Conservation (phyloP, 2,113 vertebrate species). For the Leucopternis melanops region DNA sequence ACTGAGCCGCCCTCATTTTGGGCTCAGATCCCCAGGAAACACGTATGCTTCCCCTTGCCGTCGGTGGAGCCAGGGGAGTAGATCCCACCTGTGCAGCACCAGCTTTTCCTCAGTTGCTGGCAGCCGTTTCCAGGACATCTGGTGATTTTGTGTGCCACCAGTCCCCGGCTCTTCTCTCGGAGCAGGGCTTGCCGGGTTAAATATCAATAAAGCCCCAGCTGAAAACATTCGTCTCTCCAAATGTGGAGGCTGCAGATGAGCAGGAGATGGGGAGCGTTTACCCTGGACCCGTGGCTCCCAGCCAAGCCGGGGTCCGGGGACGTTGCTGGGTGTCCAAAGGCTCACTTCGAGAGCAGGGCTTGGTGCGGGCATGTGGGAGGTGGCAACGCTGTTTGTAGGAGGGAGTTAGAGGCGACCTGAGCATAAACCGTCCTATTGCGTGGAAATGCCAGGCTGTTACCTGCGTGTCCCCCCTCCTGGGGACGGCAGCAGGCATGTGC, state of each 20-base stretch:
- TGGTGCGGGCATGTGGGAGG: not conserved
- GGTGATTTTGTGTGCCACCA: not conserved
- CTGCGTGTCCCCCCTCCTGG: not conserved
- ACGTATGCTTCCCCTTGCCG: not conserved
- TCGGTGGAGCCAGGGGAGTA: not conserved
- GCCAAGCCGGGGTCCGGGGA: not conserved
- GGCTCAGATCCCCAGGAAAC: not conserved
- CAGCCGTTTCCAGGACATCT: not conserved
- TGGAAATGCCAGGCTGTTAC: not conserved
- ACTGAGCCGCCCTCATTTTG: fast-evolving
- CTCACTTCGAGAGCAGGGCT: no score
- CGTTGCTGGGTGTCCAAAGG: not conserved
- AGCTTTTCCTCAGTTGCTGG: not conserved
- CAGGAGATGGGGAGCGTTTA: not conserved
- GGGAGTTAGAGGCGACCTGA: not conserved
- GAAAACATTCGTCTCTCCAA: not conserved
- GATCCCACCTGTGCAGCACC: not conserved
- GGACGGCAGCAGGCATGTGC: fast-evolving
- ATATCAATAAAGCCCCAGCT: not conserved
- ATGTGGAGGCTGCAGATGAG: not conserved
- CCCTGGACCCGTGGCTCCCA: not conserved
- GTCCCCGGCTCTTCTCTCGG: not conserved
- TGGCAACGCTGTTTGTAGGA: not conserved
- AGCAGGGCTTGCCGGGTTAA: not conserved
- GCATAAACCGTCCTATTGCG: not conserved